These are phyloP conservation scores for Metallyticus violacea DNA, from an alignment of 2,888 invertebrate species.

Conservation along the genomic window DNA sequence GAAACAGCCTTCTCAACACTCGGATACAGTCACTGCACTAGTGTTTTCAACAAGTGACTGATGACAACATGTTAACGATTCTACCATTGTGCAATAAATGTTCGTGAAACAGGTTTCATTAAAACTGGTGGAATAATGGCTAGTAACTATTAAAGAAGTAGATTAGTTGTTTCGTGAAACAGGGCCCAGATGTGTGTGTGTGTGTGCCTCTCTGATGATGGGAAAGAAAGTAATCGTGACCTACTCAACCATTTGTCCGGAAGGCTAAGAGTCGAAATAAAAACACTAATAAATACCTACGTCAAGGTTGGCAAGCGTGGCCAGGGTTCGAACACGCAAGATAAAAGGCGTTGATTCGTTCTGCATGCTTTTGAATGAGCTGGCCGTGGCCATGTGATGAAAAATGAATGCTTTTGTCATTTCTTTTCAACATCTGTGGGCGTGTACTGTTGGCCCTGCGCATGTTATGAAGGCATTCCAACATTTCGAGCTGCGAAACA, in stretches of 20 bases:
- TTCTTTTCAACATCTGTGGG: not conserved
- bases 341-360: not conserved
- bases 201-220: not conserved
- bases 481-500: not conserved
- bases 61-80: too few species aligned
- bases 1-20: too few species aligned
- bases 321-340: not conserved
- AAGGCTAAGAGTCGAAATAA: not conserved
- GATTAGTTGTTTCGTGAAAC: too few species aligned
- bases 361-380: not conserved
- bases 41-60: too few species aligned
- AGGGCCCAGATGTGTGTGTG: too few species aligned
- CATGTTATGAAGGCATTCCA: not conserved
- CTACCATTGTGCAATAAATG: too few species aligned
- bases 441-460: too few species aligned
- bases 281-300: too few species aligned
- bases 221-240: not conserved
- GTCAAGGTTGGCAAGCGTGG: not conserved
- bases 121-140: too few species aligned
- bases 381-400: not conserved
- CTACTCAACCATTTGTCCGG: not conserved
- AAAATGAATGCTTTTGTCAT: not conserved
- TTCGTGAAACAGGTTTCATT: too few species aligned
- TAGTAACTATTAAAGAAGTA: too few species aligned
- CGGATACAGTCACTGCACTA: too few species aligned